Percentiles rank a stretch among this genome's conserved stretches.
Evolutionary conservation across 2,113 vertebrate species (phyloP).

Genomic region (Aegotheles bennettii): DNA sequence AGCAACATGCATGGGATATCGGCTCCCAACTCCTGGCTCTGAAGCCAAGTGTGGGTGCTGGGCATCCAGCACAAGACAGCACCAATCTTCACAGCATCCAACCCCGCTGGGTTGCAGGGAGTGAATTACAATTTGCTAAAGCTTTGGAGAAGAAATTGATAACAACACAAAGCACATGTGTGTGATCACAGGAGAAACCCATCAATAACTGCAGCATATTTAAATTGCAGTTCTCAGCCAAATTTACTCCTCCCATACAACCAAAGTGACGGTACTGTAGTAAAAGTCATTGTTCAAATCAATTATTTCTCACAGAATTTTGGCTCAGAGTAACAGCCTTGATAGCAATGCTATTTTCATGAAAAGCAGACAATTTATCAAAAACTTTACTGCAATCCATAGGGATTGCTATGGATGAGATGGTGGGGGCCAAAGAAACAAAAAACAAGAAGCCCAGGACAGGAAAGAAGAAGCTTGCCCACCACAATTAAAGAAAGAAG

Average conservation of each 20-base stretch:
- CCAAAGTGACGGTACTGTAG: neutral
- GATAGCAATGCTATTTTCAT: neutral
- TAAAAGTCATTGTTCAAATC: neutral
- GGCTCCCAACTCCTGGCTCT: neutral
- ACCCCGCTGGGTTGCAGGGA: neutral
- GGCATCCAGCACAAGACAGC: fast-evolving
- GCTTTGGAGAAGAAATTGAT: neutral
- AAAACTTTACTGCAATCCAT: neutral
- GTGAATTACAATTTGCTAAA: neutral
- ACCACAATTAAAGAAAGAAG: neutral
- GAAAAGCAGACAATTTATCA: neutral
- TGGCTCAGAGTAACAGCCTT: neutral
- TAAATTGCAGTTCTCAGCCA: neutral
- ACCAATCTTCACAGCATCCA: neutral
- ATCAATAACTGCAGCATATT: neutral
- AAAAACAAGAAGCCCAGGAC: neutral
- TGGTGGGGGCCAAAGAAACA: neutral
- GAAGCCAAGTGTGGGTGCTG: neutral
- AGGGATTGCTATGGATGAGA: neutral
- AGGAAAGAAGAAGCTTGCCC: neutral
- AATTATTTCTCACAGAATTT: neutral
- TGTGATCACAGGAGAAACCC: neutral
- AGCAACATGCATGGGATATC: neutral
- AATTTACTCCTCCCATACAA: neutral
- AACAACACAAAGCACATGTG: neutral